Evolutionary conservation across 2,888 invertebrate genomes (phyloP), one percentile per base, ranked within the genome.

Genomic region (Macaria liturata): DNA sequence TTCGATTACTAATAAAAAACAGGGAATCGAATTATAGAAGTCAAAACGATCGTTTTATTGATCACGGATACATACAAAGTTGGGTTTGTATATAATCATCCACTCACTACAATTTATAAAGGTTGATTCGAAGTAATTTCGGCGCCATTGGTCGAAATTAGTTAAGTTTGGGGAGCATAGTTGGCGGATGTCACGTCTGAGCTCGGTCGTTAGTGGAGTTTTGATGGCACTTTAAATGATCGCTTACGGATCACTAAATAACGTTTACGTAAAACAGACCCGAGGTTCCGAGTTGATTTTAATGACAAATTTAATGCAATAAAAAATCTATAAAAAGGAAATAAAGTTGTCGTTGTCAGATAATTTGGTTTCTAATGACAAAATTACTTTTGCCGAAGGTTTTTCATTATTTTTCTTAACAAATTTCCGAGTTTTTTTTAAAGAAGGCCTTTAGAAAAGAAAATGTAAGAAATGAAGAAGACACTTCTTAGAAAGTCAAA

Each of bases 131-230:
- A 61, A 57, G 61, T 68, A 63, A 68, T 68, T 68, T 66, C 53
- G 64, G 66, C 57, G 51, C 59, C 64, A 67, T 63, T 61, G 57
- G 65, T 65, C 60, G 57, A 66, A 65, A 68, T 68, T 64, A 68
- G 66, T 60, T 57, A 58, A 55, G 60, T 55, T 67, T 68, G 65
- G 61, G 65, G 62, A 55, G 64, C 56, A 53, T 46, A 39, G 54
- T 49, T 56, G 61, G 70, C 74, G 76, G 78, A 78, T 73, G 76
- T 78, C 78, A 78, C 78, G 78, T 78, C 53, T 60, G 45, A 31
- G n/a, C 59, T 47, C 67, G 65, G 71, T 76, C 66, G 71, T 78
- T 76, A 75, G 65, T 49, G 54, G 54, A 62, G 65, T 59, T 64
- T 69, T 75, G 62, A 74, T 75, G 74, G 68, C 67, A 69, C 66